phyloP scores from a whole-genome alignment of 1,140 invertebrate species.

The Aphelenchoides fujianensis region DNA sequence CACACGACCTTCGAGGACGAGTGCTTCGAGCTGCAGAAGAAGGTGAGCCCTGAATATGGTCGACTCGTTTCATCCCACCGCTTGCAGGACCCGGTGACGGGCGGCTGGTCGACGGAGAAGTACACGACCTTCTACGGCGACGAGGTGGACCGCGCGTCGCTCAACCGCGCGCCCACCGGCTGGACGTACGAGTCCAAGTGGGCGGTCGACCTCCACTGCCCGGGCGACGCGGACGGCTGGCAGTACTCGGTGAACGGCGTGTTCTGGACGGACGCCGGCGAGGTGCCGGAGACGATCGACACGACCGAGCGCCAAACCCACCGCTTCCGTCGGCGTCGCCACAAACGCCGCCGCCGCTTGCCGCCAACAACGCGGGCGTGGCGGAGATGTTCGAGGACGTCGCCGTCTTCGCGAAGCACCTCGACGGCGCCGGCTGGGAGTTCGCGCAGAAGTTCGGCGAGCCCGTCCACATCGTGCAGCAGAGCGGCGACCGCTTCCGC shows the following conservation, averaged over 20 bases:
- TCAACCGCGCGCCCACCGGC: constrained; percentile 37
- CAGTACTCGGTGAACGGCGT: constrained; percentile 27
- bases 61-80: constrained; percentile 29
- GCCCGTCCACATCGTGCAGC: constrained; percentile 35
- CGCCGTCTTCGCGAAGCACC: constrained; percentile 22
- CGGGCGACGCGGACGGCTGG: constrained; percentile 39
- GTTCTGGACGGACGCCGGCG: constrained; percentile 30
- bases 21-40: constrained; percentile 48
- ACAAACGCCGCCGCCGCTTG: constrained; percentile 23
- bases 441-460: constrained; percentile 42
- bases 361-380: constrained; percentile 18
- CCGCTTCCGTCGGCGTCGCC: constrained; percentile 1
- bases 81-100: constrained; percentile 13
- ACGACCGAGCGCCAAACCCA: constrained; percentile 23
- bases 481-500: constrained; percentile 36
- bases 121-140: constrained; percentile 49
- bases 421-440: constrained; percentile 42
- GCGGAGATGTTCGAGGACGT: constrained; percentile 37
- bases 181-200: constrained; percentile 42
- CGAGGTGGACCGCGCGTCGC: constrained; percentile 26
- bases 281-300: constrained; percentile 19
- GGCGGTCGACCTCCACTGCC: constrained; percentile 32
- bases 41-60: constrained; percentile 22
- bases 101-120: constrained; percentile 14
- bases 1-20: constrained; percentile 40